Evolutionary conservation across 2,113 vertebrate species (phyloP).

Genomic region (Poecile atricapillus): DNA sequence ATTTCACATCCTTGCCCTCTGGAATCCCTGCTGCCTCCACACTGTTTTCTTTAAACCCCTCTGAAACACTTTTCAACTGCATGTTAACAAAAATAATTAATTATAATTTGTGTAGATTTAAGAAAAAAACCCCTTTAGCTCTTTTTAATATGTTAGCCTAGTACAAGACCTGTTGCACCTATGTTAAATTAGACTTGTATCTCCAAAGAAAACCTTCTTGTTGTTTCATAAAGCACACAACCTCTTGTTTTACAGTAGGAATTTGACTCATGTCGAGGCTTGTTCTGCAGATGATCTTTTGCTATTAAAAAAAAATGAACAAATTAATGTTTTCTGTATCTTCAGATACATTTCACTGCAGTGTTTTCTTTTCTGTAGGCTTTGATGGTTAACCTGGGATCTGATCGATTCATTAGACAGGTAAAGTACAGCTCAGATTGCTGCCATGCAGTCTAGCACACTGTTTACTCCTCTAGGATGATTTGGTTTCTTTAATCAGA

Average conservation of each 20-base stretch:
- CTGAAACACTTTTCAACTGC: background rate
- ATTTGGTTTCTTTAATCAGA: background rate
- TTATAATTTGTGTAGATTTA: background rate
- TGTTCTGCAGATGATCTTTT: background rate
- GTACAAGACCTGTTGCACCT: background rate
- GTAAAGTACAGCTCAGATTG: slow-evolving; percentile 59
- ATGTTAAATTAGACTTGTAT: background rate
- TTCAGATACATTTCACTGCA: background rate
- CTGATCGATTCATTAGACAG: slow-evolving; percentile 96
- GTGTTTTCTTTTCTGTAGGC: slow-evolving; percentile 75
- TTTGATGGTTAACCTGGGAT: slow-evolving; percentile 95
- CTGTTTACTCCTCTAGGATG: background rate
- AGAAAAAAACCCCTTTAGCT: background rate
- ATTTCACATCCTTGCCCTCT: background rate
- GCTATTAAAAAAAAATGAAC: background rate
- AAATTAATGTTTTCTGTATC: background rate
- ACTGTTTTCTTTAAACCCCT: background rate
- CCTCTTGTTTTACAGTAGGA: background rate
- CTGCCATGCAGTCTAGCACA: background rate
- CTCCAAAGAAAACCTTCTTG: background rate
- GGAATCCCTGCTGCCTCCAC: background rate
- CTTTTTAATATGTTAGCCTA: background rate
- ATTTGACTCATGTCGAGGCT: background rate
- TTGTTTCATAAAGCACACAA: background rate
- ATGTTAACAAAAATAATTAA: background rate